Evolutionary conservation across 2,888 invertebrate species (phyloP), one percentile per base, ranked within the genome.

Genomic region (Metacarcinus magister): DNA sequence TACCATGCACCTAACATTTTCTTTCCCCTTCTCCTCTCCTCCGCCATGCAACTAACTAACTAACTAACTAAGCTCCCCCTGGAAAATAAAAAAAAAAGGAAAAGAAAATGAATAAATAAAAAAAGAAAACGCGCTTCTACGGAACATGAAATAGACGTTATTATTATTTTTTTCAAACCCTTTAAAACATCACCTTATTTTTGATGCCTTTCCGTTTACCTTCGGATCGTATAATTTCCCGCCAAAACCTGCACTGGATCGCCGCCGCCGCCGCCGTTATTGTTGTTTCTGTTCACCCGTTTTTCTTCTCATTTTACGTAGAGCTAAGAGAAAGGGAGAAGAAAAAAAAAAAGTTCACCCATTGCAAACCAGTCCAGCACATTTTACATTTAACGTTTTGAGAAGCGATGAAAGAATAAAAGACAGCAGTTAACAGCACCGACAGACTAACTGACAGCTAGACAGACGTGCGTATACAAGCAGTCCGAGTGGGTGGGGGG

Each of bases 391-490:
- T 82, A 82, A 28, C 82, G 82, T 82, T 82, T 82, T 82, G 82
- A 82, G 82, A 82, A 82, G 82, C 82, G 82, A 82, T 82, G 82
- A 82, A 82, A 82, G 82, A 82, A 82, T 82, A 82, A 82, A 82
- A 82, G 82, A 82, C 82, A 82, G 82, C 82, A 82, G 82, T 82
- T 82, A 82, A 82, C 82, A 82, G 82, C 82, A 91, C 91, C 46
- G 91, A 46, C 91, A 46, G 91, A 44, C 44, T 46, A 91, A 91
- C 46, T 44, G 91, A 91, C 91, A 91, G 46, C 44, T 13, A 46
- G 91, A 91, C 91, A 44, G 91, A 91, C 91, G 91, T 91, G 91
- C 91, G 91, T 91, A 46, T 46, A 91, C 91, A 91, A 91, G 46
- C 91, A 91, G 91, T 46, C 44, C 44, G 46, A 44, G 46, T n/a